These are phyloP conservation scores for Lasioglossum leucozonium DNA, from an alignment of 2,888 invertebrate genomes.

Conservation along the genomic window DNA sequence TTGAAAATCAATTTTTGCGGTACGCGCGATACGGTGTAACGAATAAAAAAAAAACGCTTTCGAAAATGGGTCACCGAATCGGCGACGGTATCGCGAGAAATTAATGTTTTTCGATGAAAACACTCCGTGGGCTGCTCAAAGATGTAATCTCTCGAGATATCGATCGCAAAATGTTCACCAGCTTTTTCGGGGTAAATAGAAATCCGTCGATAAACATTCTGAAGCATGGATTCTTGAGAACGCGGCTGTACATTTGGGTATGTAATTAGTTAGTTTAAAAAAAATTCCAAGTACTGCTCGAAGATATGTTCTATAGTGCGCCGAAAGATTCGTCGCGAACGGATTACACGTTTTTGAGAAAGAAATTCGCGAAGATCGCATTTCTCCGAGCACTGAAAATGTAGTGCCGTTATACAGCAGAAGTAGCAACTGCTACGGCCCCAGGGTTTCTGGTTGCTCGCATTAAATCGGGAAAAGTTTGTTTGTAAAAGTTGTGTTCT, in stretches of 20 bases:
- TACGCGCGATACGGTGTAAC: too few relatives aligned
- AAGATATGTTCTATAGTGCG: background rate
- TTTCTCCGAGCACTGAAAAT: too few relatives aligned
- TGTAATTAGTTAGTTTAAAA: too few relatives aligned
- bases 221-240: background rate
- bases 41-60: too few relatives aligned
- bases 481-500: too few relatives aligned
- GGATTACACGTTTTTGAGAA: background rate
- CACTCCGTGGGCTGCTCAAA: background rate
- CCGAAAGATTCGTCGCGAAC: background rate
- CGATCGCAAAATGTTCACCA: background rate
- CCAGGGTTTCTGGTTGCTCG: too few relatives aligned
- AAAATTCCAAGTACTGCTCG: background rate
- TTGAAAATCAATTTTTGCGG: background rate
- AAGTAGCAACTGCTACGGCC: too few relatives aligned
- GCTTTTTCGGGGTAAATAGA: background rate
- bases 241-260: too few relatives aligned
- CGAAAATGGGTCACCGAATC: background rate
- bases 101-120: slow-evolving; percentile 6
- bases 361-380: background rate
- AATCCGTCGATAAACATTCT: background rate
- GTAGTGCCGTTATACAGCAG: too few relatives aligned
- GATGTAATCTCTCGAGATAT: background rate
- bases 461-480: too few relatives aligned
- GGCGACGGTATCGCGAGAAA: background rate